Evolutionary conservation across 2,888 invertebrate genomes (phyloP).

Genomic region (Nasonovia ribisnigri): DNA sequence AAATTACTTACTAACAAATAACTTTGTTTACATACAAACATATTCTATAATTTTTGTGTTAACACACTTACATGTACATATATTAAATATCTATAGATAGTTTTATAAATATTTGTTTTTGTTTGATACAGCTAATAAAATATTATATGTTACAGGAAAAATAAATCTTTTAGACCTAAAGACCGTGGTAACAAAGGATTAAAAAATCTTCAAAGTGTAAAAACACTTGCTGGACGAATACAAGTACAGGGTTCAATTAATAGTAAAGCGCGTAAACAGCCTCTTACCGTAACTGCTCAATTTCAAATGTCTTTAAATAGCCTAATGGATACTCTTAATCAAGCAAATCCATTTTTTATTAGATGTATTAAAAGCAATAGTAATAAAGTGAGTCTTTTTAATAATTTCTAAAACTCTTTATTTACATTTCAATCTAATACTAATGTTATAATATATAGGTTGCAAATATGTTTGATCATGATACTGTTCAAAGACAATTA

Average conservation of each 20-base stretch:
- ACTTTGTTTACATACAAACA: neutral
- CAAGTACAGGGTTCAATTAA: slow-evolving; percentile 69
- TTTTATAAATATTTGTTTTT: neutral
- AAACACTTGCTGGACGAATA: slow-evolving; percentile 86
- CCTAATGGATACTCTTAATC: slow-evolving; percentile 93
- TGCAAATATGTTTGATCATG: slow-evolving; percentile 92
- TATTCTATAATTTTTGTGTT: neutral
- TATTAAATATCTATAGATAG: neutral
- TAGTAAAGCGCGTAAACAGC: slow-evolving; percentile 84
- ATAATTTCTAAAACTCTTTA: neutral
- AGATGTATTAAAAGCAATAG: slow-evolving; percentile 96
- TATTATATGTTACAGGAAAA: slow-evolving; percentile 78
- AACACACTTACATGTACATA: neutral
- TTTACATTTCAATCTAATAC: slow-evolving; percentile 28
- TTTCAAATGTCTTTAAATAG: slow-evolving; percentile 93
- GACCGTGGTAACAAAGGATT: slow-evolving; percentile 88
- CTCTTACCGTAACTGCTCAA: slow-evolving; percentile 93
- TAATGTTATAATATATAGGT: slow-evolving; percentile 72
- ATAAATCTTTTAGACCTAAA: slow-evolving; percentile 91
- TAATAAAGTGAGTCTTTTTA: slow-evolving; percentile 77
- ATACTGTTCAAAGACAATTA: slow-evolving; percentile 89
- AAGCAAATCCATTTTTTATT: slow-evolving; percentile 87
- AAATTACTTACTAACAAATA: slow-evolving; percentile 52
- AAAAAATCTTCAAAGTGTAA: slow-evolving; percentile 91
- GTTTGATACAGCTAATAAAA: slow-evolving; percentile 64